These are phyloP conservation scores for Amblyraja radiata DNA, from an alignment of 2,797 vertebrate species.

Conservation along the genomic window DNA sequence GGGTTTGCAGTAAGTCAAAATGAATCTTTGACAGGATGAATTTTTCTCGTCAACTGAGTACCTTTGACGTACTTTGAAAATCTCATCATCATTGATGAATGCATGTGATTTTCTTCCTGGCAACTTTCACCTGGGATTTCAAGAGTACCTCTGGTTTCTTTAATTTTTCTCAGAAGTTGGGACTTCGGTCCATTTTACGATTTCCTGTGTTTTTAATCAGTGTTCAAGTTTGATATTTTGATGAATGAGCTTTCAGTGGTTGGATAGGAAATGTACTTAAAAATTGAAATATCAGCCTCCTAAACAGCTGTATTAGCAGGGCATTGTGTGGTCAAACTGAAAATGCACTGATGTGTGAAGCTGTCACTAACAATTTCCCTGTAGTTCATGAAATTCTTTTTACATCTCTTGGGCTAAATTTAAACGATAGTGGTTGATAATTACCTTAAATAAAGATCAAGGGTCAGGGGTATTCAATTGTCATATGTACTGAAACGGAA, in stretches of 20 bases:
- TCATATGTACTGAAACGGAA: no score
- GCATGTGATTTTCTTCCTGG: background rate
- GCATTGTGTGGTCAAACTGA: background rate
- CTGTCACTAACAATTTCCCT: background rate
- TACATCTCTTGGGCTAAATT: no score
- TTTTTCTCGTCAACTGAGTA: background rate
- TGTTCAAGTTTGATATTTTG: slow-evolving; percentile 2
- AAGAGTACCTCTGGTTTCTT: slow-evolving; percentile 16
- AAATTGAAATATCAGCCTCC: background rate
- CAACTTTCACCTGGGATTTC: background rate
- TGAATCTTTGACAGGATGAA: background rate
- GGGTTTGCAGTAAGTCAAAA: background rate
- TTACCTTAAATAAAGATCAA: background rate
- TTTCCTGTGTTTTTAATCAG: slow-evolving; percentile 14
- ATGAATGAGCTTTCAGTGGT: background rate
- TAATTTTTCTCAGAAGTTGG: background rate
- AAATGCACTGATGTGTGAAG: background rate
- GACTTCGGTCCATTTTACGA: background rate
- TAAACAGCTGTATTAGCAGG: background rate
- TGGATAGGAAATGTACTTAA: background rate
- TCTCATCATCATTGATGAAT: slow-evolving; percentile 24
- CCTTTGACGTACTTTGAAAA: slow-evolving; percentile 14
- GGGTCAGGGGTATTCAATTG: no score
- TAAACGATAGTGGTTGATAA: no score
- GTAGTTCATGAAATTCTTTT: background rate